A percentile compares a stretch with the other conserved stretches of the same genome.
phyloP scores from a whole-genome alignment of 2,113 vertebrate genomes.

The Corythornis vintsioides region DNA sequence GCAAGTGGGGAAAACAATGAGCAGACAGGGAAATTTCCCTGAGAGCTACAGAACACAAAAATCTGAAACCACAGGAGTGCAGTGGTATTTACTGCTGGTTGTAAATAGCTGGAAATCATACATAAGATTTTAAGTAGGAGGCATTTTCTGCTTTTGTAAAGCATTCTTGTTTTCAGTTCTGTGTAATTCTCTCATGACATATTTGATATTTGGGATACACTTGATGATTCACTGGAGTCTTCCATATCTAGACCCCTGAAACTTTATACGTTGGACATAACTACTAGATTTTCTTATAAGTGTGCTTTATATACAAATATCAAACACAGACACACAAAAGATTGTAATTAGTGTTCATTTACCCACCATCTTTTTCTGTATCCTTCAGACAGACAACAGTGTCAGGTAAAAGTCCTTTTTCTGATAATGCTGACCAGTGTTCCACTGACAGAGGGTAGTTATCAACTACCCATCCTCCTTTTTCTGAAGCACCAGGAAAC shows the following conservation, averaged over 20 bases:
- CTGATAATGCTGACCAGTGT: conserved; percentile 76
- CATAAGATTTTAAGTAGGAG: not conserved
- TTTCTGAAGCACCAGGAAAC: conserved; percentile 70
- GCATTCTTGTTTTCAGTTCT: not conserved
- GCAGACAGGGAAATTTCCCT: not conserved
- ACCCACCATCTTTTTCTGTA: conserved; percentile 77
- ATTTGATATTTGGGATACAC: not conserved
- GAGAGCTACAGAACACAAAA: not conserved
- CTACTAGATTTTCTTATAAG: not conserved
- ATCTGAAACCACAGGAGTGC: not conserved
- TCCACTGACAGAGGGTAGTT: conserved; percentile 82
- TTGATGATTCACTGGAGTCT: not conserved
- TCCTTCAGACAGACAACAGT: conserved; percentile 83
- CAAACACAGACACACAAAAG: not conserved
- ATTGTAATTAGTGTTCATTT: conserved; percentile 14
- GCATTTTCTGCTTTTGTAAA: not conserved
- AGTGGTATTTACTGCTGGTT: not conserved
- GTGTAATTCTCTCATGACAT: not conserved
- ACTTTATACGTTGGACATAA: not conserved
- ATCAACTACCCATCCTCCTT: conserved; percentile 90
- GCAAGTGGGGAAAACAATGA: not conserved
- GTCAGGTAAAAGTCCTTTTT: conserved; percentile 81
- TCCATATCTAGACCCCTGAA: not conserved
- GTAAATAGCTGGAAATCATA: not conserved
- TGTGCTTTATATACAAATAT: not conserved